Percentiles rank a stretch among this genome's conserved stretches.
Evolutionary conservation across 2,113 vertebrate species (phyloP).

Genomic region (cat (Felis catus)): DNA sequence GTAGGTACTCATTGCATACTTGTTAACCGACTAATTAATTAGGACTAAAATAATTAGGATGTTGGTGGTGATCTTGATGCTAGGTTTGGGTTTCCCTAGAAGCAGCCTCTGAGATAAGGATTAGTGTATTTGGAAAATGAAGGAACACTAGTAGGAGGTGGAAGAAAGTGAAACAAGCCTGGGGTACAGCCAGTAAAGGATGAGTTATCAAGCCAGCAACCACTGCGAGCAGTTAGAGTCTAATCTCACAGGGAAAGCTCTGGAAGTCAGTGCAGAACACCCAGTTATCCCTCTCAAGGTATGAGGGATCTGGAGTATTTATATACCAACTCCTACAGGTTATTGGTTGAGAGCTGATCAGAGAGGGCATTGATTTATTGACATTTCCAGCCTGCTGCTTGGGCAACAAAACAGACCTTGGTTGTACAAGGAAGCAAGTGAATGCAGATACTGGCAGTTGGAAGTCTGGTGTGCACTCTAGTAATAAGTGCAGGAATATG

Average conservation of each 20-base stretch:
- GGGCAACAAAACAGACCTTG: neutral
- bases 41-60: neutral
- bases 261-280: neutral
- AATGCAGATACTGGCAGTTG: neutral
- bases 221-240: neutral
- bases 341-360: neutral
- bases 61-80: neutral
- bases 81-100: neutral
- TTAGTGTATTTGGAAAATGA: slow-evolving; percentile 35
- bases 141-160: neutral
- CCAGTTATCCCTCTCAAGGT: neutral
- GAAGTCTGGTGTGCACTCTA: neutral
- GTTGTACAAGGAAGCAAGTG: neutral
- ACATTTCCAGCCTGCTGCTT: neutral
- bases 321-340: neutral
- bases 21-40: neutral
- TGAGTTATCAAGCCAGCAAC: slow-evolving; percentile 21
- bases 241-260: neutral
- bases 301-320: neutral
- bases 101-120: neutral
- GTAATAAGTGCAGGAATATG: neutral
- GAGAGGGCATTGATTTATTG: neutral
- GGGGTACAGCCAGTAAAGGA: neutral
- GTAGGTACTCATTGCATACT: neutral
- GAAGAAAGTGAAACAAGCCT: neutral